Conservation (phyloP, 2,113 vertebrate species). For the Oryzias curvinotus region DNA sequence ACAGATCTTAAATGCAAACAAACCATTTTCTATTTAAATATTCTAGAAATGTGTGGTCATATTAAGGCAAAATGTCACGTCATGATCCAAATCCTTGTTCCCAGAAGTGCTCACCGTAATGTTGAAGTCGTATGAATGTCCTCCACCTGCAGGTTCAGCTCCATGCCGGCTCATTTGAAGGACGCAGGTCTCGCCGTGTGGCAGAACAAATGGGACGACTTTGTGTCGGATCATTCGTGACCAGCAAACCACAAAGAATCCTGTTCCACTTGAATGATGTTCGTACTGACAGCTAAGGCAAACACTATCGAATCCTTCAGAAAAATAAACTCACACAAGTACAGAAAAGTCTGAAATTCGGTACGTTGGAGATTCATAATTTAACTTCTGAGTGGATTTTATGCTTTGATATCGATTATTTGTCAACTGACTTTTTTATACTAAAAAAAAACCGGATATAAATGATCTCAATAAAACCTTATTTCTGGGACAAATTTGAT, state of each 20-base stretch:
- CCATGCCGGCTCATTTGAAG: conserved; percentile 63
- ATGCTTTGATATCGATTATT: not conserved
- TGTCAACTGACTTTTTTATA: too few relatives aligned
- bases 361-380: too few relatives aligned
- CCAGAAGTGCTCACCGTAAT: too few relatives aligned
- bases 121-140: not conserved
- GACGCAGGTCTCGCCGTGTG: conserved; percentile 45
- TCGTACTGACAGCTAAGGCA: not conserved
- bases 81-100: too few relatives aligned
- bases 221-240: conserved; percentile 55
- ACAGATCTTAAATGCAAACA: too few relatives aligned
- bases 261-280: conserved; percentile 31
- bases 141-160: conserved; percentile 70
- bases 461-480: too few relatives aligned
- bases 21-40: too few relatives aligned
- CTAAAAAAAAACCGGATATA: too few relatives aligned
- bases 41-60: too few relatives aligned
- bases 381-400: not conserved
- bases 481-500: too few relatives aligned
- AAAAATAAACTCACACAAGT: not conserved
- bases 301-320: not conserved
- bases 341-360: too few relatives aligned
- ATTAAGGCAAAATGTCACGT: too few relatives aligned
- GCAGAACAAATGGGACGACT: conserved; percentile 72
- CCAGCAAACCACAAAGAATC: not conserved